A percentile compares a stretch with the other conserved stretches of the same genome.
Evolutionary conservation across 2,888 invertebrate genomes (phyloP).

Genomic region (Amblyjoppa proteus): DNA sequence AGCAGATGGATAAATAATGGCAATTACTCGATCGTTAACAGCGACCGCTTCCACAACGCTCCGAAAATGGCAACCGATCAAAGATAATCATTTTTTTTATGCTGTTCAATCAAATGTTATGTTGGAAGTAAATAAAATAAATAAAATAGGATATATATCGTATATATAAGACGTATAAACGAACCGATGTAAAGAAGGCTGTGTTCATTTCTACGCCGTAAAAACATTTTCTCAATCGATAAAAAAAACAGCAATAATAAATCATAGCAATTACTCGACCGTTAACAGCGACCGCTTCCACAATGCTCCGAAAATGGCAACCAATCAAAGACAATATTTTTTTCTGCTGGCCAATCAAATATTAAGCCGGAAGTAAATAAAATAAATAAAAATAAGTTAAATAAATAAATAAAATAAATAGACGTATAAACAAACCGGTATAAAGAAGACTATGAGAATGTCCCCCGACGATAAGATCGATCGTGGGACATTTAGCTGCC

Average conservation of each 20-base stretch:
- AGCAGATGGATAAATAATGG: not conserved
- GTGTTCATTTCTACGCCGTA: constrained; percentile 83
- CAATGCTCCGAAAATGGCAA: too few relatives aligned
- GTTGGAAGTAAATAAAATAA: not conserved
- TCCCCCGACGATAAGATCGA: constrained; percentile 94
- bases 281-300: too few relatives aligned
- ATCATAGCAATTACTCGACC: not conserved
- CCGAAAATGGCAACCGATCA: too few relatives aligned
- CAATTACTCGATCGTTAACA: not conserved
- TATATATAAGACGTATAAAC: constrained; percentile 14
- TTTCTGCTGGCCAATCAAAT: not conserved
- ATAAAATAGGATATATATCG: constrained; percentile 24
- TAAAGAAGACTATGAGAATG: constrained; percentile 94
- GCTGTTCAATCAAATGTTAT: too few relatives aligned
- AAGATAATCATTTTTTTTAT: too few relatives aligned
- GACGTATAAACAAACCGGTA: constrained; percentile 81
- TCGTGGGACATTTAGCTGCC: constrained; percentile 88
- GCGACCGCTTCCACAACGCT: too few relatives aligned
- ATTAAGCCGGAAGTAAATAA: not conserved
- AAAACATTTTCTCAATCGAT: not conserved
- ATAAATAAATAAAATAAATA: constrained; percentile 23
- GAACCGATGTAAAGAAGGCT: constrained; percentile 89
- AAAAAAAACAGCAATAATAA: not conserved
- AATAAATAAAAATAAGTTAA: constrained; percentile 2
- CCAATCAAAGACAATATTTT: not conserved